Percentiles rank a stretch among this genome's conserved stretches.
Evolutionary conservation across 2,113 vertebrate species (phyloP).

Genomic region (Corythornis cristatus): DNA sequence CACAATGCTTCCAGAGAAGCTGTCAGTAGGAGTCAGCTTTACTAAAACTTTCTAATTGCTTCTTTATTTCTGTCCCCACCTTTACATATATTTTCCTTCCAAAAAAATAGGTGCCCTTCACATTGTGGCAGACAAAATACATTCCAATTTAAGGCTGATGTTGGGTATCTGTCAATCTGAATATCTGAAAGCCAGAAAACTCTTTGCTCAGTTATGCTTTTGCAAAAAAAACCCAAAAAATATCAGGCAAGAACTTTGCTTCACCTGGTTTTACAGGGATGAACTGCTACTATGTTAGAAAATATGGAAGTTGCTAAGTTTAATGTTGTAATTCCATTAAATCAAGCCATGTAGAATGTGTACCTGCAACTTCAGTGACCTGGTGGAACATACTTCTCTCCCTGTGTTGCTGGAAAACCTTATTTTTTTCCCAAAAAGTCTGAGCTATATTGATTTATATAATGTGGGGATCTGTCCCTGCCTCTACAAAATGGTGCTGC

Average conservation of each 20-base stretch:
- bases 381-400: neutral
- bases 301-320: neutral
- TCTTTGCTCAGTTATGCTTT: neutral
- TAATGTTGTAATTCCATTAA: neutral
- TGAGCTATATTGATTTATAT: neutral
- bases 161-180: neutral
- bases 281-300: neutral
- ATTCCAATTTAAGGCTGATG: constrained; percentile 8
- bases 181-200: neutral
- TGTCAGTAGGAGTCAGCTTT: constrained; percentile 46
- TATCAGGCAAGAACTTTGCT: neutral
- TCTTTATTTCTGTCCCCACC: constrained; percentile 23
- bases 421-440: neutral
- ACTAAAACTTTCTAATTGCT: constrained; percentile 37
- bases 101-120: neutral
- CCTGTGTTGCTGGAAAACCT: neutral
- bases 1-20: constrained; percentile 71
- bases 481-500: constrained; percentile 9
- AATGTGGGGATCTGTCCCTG: neutral
- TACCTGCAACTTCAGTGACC: neutral
- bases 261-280: neutral
- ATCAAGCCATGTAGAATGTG: neutral
- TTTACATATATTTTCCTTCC: neutral
- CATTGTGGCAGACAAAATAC: neutral
- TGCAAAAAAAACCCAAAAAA: neutral